Evolutionary conservation across 2,113 vertebrate genomes (phyloP), one percentile per base, ranked within the genome.

Genomic region (Protobothrops flavoviridis): DNA sequence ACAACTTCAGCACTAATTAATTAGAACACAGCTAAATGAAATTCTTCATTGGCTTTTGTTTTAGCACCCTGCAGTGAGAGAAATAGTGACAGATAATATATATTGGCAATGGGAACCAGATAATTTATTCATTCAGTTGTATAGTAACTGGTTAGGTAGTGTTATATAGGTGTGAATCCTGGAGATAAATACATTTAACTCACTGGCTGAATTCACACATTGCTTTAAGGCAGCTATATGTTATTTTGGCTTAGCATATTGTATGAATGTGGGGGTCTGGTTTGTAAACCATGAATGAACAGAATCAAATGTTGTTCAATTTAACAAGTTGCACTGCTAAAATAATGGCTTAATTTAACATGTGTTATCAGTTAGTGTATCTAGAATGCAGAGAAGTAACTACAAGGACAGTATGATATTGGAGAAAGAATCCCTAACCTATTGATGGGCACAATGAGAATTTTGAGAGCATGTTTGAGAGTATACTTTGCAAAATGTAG

Each of bases 31-130:
- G 17, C 33, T 88, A 43, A 6, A 0, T 3, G 56, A 81, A 93
- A 20, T 91, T 86, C 39, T 90, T 15, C 0, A 0, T 15, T 85
- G 59, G 45, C 56, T 91, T 96, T 96, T 92, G 53, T 91, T 95
- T 94, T 90, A 95, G 94, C 93, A 95, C 87, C 90, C 91, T 91
- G 90, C 95, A 85, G 87, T 69, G 93, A 92, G 64, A 90, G 95
- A 92, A 93, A 29, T 2, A 81, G 12, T 11, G 29, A 0, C 43
- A 43, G 89, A 50, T 17, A 69, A 43, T 52, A 91, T 74, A 33
- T 0, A 12, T 43, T 53, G 23, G 23, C 43, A 74, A 26, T 0
- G 0, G 90, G 89, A 64, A 91, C 91, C 91, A 87, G 92, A 9
- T 43, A 33, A 2, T 53, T 43, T 1, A 24, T 3, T 3, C 15